Evolutionary conservation across 2,888 invertebrate species (phyloP), one percentile per base, ranked within the genome.

Genomic region (Cheilosia scutellata): DNA sequence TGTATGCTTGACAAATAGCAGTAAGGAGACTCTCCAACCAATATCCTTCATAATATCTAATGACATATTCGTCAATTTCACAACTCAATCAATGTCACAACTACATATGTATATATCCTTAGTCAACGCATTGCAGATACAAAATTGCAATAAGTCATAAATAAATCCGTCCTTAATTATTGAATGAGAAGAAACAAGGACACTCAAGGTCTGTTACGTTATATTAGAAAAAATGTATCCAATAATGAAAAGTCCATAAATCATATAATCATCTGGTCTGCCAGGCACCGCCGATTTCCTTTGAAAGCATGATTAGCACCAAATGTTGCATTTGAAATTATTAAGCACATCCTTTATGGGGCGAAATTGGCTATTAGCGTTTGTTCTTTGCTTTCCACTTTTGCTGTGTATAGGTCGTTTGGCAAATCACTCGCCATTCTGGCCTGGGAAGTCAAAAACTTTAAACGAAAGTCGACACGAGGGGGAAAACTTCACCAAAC

Each of bases 291-390:
- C 44, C 58, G 37, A 53, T 20, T 68, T 44, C n/a, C 49, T 37
- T 31, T 70, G 44, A 74, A 65, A 65, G 79, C 65, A 63, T 79
- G 83, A 84, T 84, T 79, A 79, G 83, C 63, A 75, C 79, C 79
- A 74, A 84, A 79, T 84, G 83, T 79, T 84, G 83, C 79, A 84
- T 84, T 84, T 70, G 75, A 79, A 79, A 82, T 75, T 65, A 82
- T 70, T 70, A 75, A 58, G 70, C 58, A 70, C 75, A 79, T 62
- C 79, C 70, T 74, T 79, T 84, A 84, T 70, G 47, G 74, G 57
- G 65, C 29, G n/a, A 83, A 79, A 79, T 84, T 74, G 83, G 68
- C 83, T 75, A 79, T 84, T 79, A 79, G 79, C 75, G 58, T 84
- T 84, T 70, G 16, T 33, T 55, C 20, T 78, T 60, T 60, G 40